Evolutionary conservation across 2,888 invertebrate genomes (phyloP).

Genomic region (Anaspis maculata): DNA sequence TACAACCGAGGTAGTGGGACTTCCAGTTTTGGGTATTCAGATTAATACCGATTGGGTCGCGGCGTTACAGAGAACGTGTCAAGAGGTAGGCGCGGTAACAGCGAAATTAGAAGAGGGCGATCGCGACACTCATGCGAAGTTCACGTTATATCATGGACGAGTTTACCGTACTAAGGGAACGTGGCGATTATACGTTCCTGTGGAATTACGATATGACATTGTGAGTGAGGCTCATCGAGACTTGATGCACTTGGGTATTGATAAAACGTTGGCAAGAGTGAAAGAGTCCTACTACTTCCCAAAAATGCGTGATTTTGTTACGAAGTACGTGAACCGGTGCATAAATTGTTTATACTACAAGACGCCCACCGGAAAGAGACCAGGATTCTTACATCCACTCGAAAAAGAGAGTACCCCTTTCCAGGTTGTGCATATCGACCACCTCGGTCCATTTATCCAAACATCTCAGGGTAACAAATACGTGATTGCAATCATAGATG

Average conservation of each 20-base stretch:
- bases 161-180: constrained; percentile 12
- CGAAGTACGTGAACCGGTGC: constrained; percentile 13
- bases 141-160: too few species aligned
- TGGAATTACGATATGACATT: constrained; percentile 10
- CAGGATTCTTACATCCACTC: constrained; percentile 7
- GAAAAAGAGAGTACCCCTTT: constrained; percentile 5
- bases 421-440: neutral
- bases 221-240: constrained; percentile 10
- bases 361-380: neutral
- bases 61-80: constrained; percentile 5
- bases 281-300: constrained; percentile 18
- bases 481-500: neutral
- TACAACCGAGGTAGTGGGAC: constrained; percentile 7
- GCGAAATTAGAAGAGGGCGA: constrained; percentile 12
- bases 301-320: constrained; percentile 13
- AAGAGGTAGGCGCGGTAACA: constrained; percentile 1
- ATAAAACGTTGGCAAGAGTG: constrained; percentile 12
- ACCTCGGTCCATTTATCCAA: neutral
- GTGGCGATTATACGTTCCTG: constrained; percentile 7
- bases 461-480: neutral
- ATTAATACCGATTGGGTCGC: constrained; percentile 16
- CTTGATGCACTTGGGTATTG: constrained; percentile 11
- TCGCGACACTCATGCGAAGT: neutral
- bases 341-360: constrained; percentile 16
- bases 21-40: constrained; percentile 11